Base-by-base conservation (phyloP, 2,113 vertebrate species). In the Chionodraco myersi region DNA sequence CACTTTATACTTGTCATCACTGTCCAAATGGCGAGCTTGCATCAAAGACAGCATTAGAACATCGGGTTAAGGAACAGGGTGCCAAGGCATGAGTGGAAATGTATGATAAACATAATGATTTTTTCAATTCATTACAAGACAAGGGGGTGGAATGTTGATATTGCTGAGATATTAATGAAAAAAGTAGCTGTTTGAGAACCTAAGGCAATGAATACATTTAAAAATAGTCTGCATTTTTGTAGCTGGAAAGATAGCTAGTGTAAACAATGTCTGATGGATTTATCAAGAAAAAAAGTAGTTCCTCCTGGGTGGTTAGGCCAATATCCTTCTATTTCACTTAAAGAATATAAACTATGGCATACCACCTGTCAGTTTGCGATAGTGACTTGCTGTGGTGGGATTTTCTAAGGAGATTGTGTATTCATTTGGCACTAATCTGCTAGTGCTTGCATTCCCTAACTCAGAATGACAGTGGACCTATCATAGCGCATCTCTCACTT, bases 1-100 rank as follows among this genome's bases (percentile, higher is more conserved):
- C 84, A 84, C 80, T 89, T 89, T 73, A 89, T 88, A 87, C 85
- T 89, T 87, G 91, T 93, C 91, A 94, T 88, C 91, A 57, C 85
- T 75, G 78, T 87, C 79, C 87, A 89, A 92, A 88, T 87, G 89
- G 89, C 72, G 45, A 86, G 75, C 80, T 75, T 18, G 78, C 88
- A 90, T 93, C 89, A 92, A 90, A 88, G 85, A 86, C 77, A 54
- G 75, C 79, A 81, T 88, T 82, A 92, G 75, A 87, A 83, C 80
- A 85, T 79, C 11, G 62, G 77, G 87, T 82, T 85, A 86, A 79
- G 72, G 79, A 76, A 83, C 68, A 74, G 71, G 90, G 84, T 85
- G 75, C 73, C 64, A 79, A 68, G 30, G 52, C 77, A 79, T 76
- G 64, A 76, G 71, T 82, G 85, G 78, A 82, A 84, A 88, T 77